Conservation (phyloP, 2,888 invertebrate species). For the Hirtodrosophila cameraria region DNA sequence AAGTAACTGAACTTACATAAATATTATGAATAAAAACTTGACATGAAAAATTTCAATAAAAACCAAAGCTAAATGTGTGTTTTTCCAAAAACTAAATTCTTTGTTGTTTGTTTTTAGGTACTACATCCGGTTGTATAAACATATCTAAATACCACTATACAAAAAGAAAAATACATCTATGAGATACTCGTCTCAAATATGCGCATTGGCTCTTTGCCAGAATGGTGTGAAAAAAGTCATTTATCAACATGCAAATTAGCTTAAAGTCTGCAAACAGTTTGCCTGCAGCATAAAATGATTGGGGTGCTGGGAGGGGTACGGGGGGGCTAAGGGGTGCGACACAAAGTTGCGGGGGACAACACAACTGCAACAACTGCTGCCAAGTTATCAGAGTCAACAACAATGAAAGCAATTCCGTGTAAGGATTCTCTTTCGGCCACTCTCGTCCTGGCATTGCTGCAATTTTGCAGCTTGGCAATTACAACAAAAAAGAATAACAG, state of each 20-base stretch:
- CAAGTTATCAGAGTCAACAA: constrained; percentile 45
- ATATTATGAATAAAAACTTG: constrained; percentile 70
- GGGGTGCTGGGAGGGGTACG: neutral
- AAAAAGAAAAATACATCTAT: constrained; percentile 16
- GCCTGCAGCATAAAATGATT: constrained; percentile 23
- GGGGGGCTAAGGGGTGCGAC: too few species aligned
- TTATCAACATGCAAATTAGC: constrained; percentile 52
- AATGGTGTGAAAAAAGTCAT: constrained; percentile 33
- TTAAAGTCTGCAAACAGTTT: constrained; percentile 30
- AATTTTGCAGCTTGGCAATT: constrained; percentile 37
- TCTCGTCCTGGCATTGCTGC: constrained; percentile 19
- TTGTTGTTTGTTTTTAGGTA: constrained; percentile 18
- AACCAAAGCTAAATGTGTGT: constrained; percentile 34
- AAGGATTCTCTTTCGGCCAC: constrained; percentile 16
- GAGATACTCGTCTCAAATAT: constrained; percentile 6
- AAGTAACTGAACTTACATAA: constrained; percentile 69
- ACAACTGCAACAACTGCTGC: constrained; percentile 8
- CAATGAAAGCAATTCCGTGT: constrained; percentile 40
- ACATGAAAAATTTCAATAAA: constrained; percentile 60
- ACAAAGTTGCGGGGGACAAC: too few species aligned
- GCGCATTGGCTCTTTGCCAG: constrained; percentile 32
- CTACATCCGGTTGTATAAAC: neutral
- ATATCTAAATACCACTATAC: neutral
- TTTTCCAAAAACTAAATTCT: constrained; percentile 19
- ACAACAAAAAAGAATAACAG: constrained; percentile 9